These are phyloP conservation scores for Lucilia cuprina DNA, from an alignment of 1,140 invertebrate species.

Conservation along the genomic window DNA sequence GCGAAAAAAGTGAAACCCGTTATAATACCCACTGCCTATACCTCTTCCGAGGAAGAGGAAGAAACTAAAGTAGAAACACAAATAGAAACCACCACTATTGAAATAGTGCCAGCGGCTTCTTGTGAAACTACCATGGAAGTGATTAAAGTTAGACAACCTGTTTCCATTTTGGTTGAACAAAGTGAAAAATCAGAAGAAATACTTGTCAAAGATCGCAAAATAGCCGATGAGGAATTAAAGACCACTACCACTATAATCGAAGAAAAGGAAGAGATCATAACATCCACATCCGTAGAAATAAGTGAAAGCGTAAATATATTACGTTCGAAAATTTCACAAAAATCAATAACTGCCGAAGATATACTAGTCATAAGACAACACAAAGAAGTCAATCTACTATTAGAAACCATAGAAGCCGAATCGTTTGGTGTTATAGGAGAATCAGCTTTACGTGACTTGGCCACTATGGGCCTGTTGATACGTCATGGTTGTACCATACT, in stretches of 20 bases:
- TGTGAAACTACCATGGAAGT: constrained; percentile 56
- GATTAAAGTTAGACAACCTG: constrained; percentile 49
- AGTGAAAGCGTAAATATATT: constrained; percentile 54
- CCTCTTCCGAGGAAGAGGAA: constrained; percentile 45
- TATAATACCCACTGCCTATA: neutral
- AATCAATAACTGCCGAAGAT: constrained; percentile 54
- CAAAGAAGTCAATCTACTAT: constrained; percentile 76
- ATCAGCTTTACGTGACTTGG: constrained; percentile 78
- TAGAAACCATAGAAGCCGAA: constrained; percentile 75
- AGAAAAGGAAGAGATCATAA: constrained; percentile 43
- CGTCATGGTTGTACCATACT: constrained; percentile 76
- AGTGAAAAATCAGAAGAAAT: constrained; percentile 64
- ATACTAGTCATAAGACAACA: constrained; percentile 52
- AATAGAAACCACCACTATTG: constrained; percentile 46
- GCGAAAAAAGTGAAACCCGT: constrained; percentile 46
- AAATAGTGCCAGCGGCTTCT: constrained; percentile 48
- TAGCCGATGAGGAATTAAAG: constrained; percentile 48
- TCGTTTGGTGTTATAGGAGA: constrained; percentile 81
- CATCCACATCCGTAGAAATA: constrained; percentile 48
- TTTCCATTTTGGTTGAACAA: constrained; percentile 62
- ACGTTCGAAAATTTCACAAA: constrained; percentile 57
- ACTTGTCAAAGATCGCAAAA: constrained; percentile 54
- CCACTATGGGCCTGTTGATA: constrained; percentile 79
- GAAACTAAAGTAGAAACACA: constrained; percentile 34
- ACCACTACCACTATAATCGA: constrained; percentile 53